Evolutionary conservation across 2,888 invertebrate species (phyloP), one percentile per base, ranked within the genome.

Genomic region (Zonitis immaculata): DNA sequence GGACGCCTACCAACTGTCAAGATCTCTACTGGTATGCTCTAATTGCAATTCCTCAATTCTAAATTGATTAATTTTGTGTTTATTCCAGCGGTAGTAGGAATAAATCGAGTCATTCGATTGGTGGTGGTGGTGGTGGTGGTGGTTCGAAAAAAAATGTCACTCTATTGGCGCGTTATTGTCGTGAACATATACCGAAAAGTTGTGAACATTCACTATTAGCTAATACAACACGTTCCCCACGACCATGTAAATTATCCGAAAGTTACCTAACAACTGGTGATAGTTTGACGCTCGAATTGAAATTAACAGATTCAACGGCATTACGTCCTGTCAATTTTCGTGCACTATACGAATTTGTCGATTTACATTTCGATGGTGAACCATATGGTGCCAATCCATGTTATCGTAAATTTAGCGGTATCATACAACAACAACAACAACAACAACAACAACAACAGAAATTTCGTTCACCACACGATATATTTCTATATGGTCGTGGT

Each of bases 291-390:
- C 78, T 91, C 61, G 91, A 91, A 73, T 77, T 92, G 64, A 85
- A 85, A 67, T 79, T 89, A 67, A 83, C 87, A 11, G 90, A 93
- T 74, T 89, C 91, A 35, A 91, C 93, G 0, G 90, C 90, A 35
- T 80, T 93, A 53, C 88, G 89, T 66, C 90, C 91, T 0, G 84
- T 93, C 44, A 85, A 87, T 65, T 93, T 92, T 73, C 88, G 89
- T 71, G 86, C 91, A 0, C 81, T 90, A 22, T 93, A 92, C 76
- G 93, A 93, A 74, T 93, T 93, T 70, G 91, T 93, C 39, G 91
- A 92, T 72, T 78, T 91, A 7, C 88, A 91, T 66, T 87, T 91
- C 76, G 92, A 91, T 62, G 92, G 92, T 0, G 85, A 89, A 63
- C 84, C 88, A 0, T 87, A 85, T 77, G 88, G 87, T 5, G 80